Conservation (phyloP, 2,888 invertebrate genomes). For the Spodoptera exigua region DNA sequence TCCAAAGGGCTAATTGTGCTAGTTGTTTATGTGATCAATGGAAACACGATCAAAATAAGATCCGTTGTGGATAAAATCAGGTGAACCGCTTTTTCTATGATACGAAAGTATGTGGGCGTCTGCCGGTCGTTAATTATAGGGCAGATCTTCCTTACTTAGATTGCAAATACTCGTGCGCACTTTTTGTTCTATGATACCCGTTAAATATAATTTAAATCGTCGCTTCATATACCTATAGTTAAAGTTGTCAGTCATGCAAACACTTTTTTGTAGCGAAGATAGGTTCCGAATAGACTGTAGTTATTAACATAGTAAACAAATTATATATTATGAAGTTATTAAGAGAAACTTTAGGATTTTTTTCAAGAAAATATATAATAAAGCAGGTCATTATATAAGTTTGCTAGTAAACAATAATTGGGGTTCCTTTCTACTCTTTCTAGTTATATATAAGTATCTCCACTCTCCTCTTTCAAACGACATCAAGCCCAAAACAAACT, state of each 20-base stretch:
- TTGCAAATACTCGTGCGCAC: slow-evolving; percentile 41
- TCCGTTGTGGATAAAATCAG: slow-evolving; percentile 76
- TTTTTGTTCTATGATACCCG: slow-evolving; percentile 47
- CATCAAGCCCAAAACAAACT: too few species aligned
- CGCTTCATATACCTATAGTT: slow-evolving; percentile 25
- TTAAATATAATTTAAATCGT: slow-evolving; percentile 33
- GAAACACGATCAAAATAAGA: slow-evolving; percentile 61
- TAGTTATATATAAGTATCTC: too few species aligned
- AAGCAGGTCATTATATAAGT: background rate
- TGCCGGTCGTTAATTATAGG: slow-evolving; percentile 79
- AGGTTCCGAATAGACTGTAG: slow-evolving; percentile 19
- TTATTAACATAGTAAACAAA: slow-evolving; percentile 38
- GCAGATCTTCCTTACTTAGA: slow-evolving; percentile 75
- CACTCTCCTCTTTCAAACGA: too few species aligned
- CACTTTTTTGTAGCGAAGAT: slow-evolving; percentile 13
- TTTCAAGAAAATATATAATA: background rate
- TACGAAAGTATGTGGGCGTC: slow-evolving; percentile 77
- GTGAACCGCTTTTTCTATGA: slow-evolving; percentile 80
- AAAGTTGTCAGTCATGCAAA: slow-evolving; percentile 48
- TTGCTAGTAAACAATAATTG: background rate
- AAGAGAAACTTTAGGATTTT: slow-evolving; percentile 26
- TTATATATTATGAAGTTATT: slow-evolving; percentile 23
- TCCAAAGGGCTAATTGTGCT: background rate
- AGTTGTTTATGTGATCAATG: slow-evolving; percentile 47
- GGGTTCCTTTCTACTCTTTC: too few species aligned